Evolutionary conservation across 2,113 vertebrate species (phyloP).

Genomic region (Seriola rivoliana): DNA sequence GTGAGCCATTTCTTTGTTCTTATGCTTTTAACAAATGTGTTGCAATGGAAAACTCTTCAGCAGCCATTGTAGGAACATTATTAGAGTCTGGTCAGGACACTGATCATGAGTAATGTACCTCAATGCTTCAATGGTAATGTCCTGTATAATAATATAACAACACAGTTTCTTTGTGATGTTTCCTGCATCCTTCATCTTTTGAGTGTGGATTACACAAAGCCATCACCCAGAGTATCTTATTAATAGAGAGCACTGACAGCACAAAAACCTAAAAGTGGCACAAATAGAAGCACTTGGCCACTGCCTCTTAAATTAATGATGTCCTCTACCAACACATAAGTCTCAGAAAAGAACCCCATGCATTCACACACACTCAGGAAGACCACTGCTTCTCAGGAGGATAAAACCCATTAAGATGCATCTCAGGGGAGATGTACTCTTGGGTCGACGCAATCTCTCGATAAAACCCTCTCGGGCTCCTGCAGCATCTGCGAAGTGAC

Average conservation of each 20-base stretch:
- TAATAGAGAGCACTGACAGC: constrained; percentile 21
- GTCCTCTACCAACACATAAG: constrained; percentile 25
- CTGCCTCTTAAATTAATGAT: constrained; percentile 71
- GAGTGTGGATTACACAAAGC: constrained; percentile 21
- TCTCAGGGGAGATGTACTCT: constrained; percentile 32
- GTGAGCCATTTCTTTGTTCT: neutral
- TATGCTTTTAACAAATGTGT: constrained; percentile 2
- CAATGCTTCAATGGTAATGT: neutral
- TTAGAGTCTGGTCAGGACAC: neutral
- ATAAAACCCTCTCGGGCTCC: constrained; percentile 37
- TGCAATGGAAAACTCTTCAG: neutral
- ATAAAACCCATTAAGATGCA: constrained; percentile 43
- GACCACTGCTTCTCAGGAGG: constrained; percentile 32
- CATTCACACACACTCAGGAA: constrained; percentile 37
- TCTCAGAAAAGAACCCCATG: constrained; percentile 33
- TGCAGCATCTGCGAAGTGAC: constrained; percentile 48
- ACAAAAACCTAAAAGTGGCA: constrained; percentile 53
- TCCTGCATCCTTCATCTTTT: neutral
- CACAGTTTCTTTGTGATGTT: neutral
- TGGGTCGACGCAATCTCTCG: constrained; percentile 25
- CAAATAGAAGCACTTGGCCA: constrained; percentile 63
- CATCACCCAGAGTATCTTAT: constrained; percentile 4
- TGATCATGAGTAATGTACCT: neutral
- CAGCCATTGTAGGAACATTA: neutral
- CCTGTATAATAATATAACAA: constrained; percentile 4